Conservation (phyloP, 2,797 vertebrate species). For the Phalanger gymnotis region DNA sequence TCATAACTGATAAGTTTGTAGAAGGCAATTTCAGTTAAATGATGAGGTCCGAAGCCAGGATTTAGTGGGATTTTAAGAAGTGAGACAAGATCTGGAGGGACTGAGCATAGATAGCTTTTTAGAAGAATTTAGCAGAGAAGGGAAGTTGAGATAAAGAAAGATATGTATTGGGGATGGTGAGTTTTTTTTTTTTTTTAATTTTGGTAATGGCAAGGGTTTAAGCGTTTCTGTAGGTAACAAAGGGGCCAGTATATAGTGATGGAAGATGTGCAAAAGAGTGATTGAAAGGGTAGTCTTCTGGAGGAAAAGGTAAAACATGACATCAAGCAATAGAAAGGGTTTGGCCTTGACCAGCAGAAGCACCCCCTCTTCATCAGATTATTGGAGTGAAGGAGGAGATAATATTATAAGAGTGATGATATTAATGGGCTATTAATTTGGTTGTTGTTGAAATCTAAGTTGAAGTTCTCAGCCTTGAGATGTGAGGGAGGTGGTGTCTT, state of each 20-base stretch:
- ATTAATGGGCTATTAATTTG: neutral
- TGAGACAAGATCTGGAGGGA: neutral
- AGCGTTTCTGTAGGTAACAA: neutral
- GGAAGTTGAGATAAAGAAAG: neutral
- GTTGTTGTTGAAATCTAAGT: neutral
- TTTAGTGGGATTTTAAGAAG: neutral
- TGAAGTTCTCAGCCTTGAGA: neutral
- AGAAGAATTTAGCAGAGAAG: neutral
- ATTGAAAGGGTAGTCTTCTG: neutral
- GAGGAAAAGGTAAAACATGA: neutral
- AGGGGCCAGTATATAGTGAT: neutral
- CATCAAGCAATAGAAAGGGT: neutral
- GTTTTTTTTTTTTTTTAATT: no score
- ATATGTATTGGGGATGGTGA: neutral
- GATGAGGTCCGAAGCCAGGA: neutral
- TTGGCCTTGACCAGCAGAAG: neutral
- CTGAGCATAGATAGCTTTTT: neutral
- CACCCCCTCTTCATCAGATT: neutral
- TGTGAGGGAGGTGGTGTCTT: neutral
- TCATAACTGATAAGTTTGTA: neutral
- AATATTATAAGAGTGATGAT: neutral
- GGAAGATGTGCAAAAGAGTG: neutral
- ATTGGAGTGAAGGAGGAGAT: neutral
- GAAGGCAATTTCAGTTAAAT: neutral
- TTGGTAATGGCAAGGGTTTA: neutral